These are phyloP conservation scores for Amphipoea lucens DNA, from an alignment of 2,888 invertebrate genomes.

Conservation along the genomic window DNA sequence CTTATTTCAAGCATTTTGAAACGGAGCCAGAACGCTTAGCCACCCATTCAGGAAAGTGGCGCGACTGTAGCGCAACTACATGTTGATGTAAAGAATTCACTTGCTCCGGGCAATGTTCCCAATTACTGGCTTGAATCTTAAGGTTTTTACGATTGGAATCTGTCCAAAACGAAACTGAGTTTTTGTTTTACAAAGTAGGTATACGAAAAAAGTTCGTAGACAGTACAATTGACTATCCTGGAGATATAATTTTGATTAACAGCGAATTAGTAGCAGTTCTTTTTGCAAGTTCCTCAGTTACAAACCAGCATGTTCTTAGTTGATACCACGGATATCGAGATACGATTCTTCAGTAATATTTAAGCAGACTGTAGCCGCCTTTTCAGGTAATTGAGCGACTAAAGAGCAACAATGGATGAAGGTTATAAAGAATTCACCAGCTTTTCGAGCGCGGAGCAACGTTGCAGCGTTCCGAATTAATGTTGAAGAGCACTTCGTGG, in stretches of 20 bases:
- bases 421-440: constrained; percentile 34
- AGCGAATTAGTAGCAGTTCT: neutral
- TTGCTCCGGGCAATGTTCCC: constrained; percentile 1
- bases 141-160: constrained; percentile 2
- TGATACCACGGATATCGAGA: no score
- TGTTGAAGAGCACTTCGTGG: neutral
- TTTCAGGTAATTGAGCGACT: neutral
- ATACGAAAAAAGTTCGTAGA: neutral
- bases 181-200: neutral
- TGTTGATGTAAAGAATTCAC: constrained; percentile 28
- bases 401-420: constrained; percentile 13
- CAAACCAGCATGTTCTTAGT: no score
- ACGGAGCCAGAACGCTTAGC: constrained; percentile 53
- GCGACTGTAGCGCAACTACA: constrained; percentile 41
- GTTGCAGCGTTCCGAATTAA: constrained; percentile 13
- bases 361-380: neutral
- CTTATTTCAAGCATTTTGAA: constrained; percentile 56
- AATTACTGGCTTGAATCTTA: constrained; percentile 9
- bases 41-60: constrained; percentile 22
- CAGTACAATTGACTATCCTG: neutral
- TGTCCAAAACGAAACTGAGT: neutral
- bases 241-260: neutral
- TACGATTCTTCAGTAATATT: constrained; percentile 3
- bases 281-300: no score
- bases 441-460: neutral